Base-by-base conservation (phyloP, 2,888 invertebrate species). In the Gari tellinella region DNA sequence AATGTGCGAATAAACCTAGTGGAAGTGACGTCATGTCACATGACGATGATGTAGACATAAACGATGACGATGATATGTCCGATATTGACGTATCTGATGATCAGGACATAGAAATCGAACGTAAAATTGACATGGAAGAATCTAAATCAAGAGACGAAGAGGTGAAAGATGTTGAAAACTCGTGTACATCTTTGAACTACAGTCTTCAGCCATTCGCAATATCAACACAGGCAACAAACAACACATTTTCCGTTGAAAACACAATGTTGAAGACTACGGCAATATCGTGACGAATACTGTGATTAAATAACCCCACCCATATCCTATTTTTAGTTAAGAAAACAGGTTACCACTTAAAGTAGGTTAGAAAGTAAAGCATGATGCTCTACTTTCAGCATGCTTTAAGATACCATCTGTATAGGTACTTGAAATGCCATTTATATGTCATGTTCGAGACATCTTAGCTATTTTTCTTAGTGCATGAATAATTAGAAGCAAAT, bases 1-100 rank as follows among this genome's bases (percentile, higher is more conserved):
- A 69, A 10, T 40, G 49, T 19, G 52, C 57, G 38, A 43, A 21
- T 23, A 68, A 63, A 31, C 19, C 55, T 17, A 49, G n/a, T 19
- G 69, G 41, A 37, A 61, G n/a, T 25, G 72, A 68, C 48, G 65
- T 58, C 40, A 70, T 46, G 26, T 51, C 46, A 31, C 66, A 68
- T 23, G 65, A 52, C 31, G 70, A 52, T 38, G 81, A 84, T 23
- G 48, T 72, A 17, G 80, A 78, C 40, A 72, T 74, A 17, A 69
- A 53, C n/a, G 82, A 78, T 25, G 67, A 74, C 26, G 74, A 75
- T 38, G 77, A 80, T 14, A 80, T 77, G 49, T 74, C 77, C 12
- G 79, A 79, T 61, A 75, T 79, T 43, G 79, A 79, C 48, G 67
- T 79, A 12, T 75, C 75, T 3, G 79, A 79, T 40, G 72, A 79